Conservation (phyloP, 1,140 invertebrate species). For the Zaprionus ornatus region DNA sequence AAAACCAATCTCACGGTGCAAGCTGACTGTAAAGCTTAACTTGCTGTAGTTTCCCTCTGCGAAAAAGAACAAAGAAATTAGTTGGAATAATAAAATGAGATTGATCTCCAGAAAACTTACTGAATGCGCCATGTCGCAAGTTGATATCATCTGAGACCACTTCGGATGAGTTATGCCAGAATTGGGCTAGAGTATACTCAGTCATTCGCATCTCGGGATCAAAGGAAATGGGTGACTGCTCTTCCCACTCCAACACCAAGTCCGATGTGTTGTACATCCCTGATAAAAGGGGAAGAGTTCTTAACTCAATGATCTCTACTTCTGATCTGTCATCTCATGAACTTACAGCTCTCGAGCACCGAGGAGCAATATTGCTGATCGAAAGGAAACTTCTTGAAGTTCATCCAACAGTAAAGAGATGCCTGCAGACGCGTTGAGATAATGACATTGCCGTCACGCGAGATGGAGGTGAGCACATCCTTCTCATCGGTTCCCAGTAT, state of each 20-base stretch:
- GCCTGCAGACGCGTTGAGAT: slow-evolving; percentile 91
- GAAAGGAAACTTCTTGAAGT: slow-evolving; percentile 93
- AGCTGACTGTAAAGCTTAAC: slow-evolving; percentile 90
- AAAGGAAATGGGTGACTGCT: slow-evolving; percentile 88
- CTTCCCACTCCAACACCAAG: slow-evolving; percentile 90
- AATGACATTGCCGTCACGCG: slow-evolving; percentile 89
- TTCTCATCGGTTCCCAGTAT: slow-evolving; percentile 88
- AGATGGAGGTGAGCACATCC: slow-evolving; percentile 91
- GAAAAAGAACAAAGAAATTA: background rate
- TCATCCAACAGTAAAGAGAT: slow-evolving; percentile 91
- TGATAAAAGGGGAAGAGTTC: background rate
- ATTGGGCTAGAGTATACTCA: slow-evolving; percentile 89
- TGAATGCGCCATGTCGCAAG: slow-evolving; percentile 88
- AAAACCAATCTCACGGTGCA: slow-evolving; percentile 92
- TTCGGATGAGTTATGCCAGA: slow-evolving; percentile 88
- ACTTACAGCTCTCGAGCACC: slow-evolving; percentile 91
- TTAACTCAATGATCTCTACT: no score
- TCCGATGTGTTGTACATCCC: slow-evolving; percentile 92
- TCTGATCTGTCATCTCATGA: background rate
- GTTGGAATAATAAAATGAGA: background rate
- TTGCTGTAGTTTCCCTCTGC: slow-evolving; percentile 92
- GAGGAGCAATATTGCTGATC: slow-evolving; percentile 92
- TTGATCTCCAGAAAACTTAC: slow-evolving; percentile 74
- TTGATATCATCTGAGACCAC: slow-evolving; percentile 85
- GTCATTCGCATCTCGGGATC: slow-evolving; percentile 91